phyloP scores from a whole-genome alignment of 2,797 vertebrate genomes.

The Arnoldichthys spilopterus region DNA sequence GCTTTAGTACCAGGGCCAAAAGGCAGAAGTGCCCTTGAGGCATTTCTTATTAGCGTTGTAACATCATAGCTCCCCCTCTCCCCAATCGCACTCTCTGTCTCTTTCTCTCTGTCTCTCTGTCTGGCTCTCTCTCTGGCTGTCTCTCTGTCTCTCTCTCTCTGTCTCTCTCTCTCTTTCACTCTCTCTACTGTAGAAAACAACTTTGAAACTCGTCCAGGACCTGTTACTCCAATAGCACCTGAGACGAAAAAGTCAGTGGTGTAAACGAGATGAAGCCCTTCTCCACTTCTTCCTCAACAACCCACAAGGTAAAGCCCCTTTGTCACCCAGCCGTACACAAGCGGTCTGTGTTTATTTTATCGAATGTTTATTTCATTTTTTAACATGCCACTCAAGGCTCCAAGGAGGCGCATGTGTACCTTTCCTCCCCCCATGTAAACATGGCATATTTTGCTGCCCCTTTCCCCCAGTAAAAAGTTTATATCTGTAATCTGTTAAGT shows the following conservation, averaged over 20 bases:
- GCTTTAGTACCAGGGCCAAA: conserved; percentile 54
- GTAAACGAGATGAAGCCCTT: conserved; percentile 17
- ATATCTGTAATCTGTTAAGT: conserved; percentile 84
- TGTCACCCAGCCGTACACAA: conserved; percentile 53
- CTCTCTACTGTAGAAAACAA: conserved; percentile 20
- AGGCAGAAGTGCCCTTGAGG: conserved; percentile 49
- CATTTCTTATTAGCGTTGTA: conserved; percentile 51
- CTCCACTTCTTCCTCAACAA: not conserved
- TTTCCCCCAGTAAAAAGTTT: conserved; percentile 77
- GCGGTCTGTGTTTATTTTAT: conserved; percentile 79
- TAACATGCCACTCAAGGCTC: conserved; percentile 75
- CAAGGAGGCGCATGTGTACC: conserved; percentile 59
- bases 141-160: not conserved
- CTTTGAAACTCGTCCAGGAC: conserved; percentile 55
- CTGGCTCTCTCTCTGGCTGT: conserved; percentile 51
- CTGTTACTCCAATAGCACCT: conserved; percentile 47
- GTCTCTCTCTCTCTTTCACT: not conserved
- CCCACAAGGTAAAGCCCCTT: conserved; percentile 48
- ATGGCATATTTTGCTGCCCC: conserved; percentile 72
- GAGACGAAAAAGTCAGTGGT: conserved; percentile 27
- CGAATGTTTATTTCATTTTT: conserved; percentile 80
- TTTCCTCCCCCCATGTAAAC: conserved; percentile 71
- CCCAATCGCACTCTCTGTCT: not conserved
- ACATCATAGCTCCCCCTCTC: conserved; percentile 41
- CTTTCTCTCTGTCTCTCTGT: conserved; percentile 1